Conservation (phyloP, 1,140 invertebrate genomes). For the Heliconius melpomene region DNA sequence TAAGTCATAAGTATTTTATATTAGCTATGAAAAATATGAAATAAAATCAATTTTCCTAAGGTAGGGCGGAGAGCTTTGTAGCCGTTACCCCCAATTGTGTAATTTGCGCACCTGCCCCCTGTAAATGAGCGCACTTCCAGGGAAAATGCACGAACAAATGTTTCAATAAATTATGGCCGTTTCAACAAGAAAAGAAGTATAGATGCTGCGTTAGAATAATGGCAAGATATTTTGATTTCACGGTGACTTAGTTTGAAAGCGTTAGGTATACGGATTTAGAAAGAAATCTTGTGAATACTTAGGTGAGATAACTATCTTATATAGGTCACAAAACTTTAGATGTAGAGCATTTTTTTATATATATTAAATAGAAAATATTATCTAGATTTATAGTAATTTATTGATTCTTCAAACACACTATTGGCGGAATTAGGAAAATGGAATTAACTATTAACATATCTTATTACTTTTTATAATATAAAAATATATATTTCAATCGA, state of each 20-base stretch:
- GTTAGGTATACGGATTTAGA: not conserved
- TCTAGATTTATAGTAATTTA: not conserved
- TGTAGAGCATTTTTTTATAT: not conserved
- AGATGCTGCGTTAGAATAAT: not conserved
- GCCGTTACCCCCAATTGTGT: slow-evolving; percentile 8
- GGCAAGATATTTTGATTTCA: not conserved
- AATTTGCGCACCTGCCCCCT: slow-evolving; percentile 10
- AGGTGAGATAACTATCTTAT: too few species aligned
- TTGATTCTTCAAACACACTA: too few species aligned
- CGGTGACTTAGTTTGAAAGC: not conserved
- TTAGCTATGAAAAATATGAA: not conserved
- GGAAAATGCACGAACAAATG: not conserved
- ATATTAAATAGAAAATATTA: not conserved
- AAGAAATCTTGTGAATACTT: not conserved
- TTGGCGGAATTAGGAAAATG: too few species aligned
- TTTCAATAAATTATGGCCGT: slow-evolving; percentile 1
- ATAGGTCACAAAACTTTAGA: too few species aligned
- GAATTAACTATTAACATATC: too few species aligned
- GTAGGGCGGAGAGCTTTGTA: not conserved
- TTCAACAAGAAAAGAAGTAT: not conserved
- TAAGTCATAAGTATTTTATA: not conserved
- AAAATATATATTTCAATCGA: not conserved
- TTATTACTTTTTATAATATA: not conserved
- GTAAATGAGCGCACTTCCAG: not conserved
- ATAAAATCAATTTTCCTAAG: not conserved